phyloP scores from a whole-genome alignment of 2,113 vertebrate genomes.

The Sylvilagus bachmani region DNA sequence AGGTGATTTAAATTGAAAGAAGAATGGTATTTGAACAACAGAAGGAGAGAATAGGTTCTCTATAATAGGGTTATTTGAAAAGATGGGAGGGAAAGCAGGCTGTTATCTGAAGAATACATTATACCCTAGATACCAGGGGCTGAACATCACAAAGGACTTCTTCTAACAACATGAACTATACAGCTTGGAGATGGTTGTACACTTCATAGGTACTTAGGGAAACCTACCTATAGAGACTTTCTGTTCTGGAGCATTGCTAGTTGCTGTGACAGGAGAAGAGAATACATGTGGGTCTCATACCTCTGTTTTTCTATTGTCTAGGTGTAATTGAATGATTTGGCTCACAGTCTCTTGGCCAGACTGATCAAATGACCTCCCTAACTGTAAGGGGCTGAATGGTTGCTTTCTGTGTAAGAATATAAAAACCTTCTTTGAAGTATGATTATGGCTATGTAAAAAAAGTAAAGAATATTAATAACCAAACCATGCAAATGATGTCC shows the following conservation, averaged over 20 bases:
- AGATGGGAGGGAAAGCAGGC: not conserved
- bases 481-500: not conserved
- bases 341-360: not conserved
- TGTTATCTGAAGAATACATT: not conserved
- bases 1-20: not conserved
- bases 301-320: not conserved
- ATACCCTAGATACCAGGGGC: not conserved
- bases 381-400: not conserved
- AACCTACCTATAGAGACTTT: not conserved
- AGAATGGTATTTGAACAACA: slow-evolving; percentile 15
- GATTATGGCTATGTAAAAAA: not conserved
- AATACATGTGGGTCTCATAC: not conserved
- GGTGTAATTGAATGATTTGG: not conserved
- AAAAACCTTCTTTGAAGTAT: not conserved
- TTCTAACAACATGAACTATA: not conserved
- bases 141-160: not conserved
- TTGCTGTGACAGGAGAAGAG: not conserved
- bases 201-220: not conserved
- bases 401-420: not conserved
- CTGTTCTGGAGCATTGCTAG: not conserved
- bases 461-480: not conserved
- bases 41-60: not conserved
- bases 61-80: not conserved
- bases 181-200: not conserved
- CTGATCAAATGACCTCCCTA: too few relatives aligned